These are phyloP conservation scores for Cerastis leucographa DNA, from an alignment of 2,888 invertebrate species.

Conservation along the genomic window DNA sequence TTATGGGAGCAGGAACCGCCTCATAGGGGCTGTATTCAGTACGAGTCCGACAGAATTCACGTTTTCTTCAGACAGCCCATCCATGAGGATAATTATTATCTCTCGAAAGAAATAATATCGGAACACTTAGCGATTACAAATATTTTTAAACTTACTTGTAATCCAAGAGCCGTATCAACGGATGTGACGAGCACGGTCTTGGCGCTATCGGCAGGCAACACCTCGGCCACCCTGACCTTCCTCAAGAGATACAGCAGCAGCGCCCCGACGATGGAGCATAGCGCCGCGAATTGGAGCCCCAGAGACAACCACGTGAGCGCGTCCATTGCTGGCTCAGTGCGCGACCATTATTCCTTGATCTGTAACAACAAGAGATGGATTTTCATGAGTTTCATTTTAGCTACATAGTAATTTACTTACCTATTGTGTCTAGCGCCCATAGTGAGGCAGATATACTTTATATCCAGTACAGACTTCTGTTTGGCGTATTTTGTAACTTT, in stretches of 20 bases:
- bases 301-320: slow-evolving; percentile 95
- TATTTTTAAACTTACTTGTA: slow-evolving; percentile 90
- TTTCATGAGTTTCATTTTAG: neutral
- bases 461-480: neutral
- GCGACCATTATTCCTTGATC: slow-evolving; percentile 80
- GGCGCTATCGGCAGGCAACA: slow-evolving; percentile 91
- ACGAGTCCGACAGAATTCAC: neutral
- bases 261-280: slow-evolving; percentile 96
- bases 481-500: neutral
- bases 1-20: neutral
- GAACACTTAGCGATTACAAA: neutral
- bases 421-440: neutral
- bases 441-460: neutral
- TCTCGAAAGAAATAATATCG: neutral
- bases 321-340: slow-evolving; percentile 91
- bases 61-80: neutral
- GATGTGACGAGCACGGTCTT: slow-evolving; percentile 95
- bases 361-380: slow-evolving; percentile 76
- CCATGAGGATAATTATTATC: neutral
- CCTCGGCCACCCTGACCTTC: slow-evolving; percentile 92
- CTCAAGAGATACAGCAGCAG: slow-evolving; percentile 94
- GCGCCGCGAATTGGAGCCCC: slow-evolving; percentile 94
- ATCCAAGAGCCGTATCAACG: slow-evolving; percentile 94
- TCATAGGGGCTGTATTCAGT: neutral
- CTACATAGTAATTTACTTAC: neutral